These are phyloP conservation scores for Hirtodrosophila duncani DNA, from an alignment of 2,888 invertebrate genomes.

Conservation along the genomic window DNA sequence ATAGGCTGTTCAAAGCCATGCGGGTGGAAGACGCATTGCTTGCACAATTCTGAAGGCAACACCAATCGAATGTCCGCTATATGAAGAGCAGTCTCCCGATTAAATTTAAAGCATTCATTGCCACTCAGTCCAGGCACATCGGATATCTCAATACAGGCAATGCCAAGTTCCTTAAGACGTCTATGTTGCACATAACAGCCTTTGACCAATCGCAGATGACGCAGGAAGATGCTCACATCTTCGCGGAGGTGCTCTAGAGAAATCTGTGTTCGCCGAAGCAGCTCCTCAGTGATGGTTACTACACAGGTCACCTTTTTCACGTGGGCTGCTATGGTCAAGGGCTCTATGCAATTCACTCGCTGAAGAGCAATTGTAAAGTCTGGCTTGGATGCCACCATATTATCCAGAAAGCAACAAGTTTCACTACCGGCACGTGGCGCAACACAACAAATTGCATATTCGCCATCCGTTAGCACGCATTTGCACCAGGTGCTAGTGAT, in stretches of 20 bases:
- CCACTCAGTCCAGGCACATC: constrained; percentile 15
- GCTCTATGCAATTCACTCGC: constrained; percentile 21
- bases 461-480: constrained; percentile 41
- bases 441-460: constrained; percentile 53
- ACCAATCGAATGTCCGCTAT: constrained; percentile 58
- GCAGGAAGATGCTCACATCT: constrained; percentile 35
- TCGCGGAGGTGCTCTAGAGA: constrained; percentile 23
- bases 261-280: constrained; percentile 23
- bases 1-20: constrained; percentile 61
- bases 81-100: constrained; percentile 36
- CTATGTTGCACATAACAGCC: constrained; percentile 44
- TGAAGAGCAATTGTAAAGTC: constrained; percentile 20
- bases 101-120: constrained; percentile 41
- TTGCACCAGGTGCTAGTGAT: constrained; percentile 50
- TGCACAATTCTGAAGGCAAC: neutral
- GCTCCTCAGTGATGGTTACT: constrained; percentile 30
- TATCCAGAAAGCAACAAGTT: constrained; percentile 64
- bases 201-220: constrained; percentile 30
- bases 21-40: constrained; percentile 9
- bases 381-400: constrained; percentile 41
- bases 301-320: constrained; percentile 26
- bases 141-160: constrained; percentile 49
- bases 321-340: neutral
- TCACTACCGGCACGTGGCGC: constrained; percentile 32
- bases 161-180: constrained; percentile 44